Conservation (phyloP, 2,113 vertebrate genomes). For the Cacatua alba region DNA sequence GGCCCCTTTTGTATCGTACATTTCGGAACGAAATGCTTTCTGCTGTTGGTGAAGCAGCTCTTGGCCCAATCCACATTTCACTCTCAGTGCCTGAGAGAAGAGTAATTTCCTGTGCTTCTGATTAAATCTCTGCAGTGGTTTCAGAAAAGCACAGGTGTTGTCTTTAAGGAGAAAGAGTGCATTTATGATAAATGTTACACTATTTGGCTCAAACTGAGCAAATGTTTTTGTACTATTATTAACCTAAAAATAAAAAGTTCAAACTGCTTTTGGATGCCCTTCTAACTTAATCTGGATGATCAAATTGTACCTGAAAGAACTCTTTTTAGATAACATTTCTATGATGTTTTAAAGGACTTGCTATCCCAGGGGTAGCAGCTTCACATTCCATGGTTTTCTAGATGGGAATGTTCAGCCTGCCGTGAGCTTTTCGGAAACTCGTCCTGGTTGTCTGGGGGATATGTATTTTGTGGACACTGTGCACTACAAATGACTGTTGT, state of each 20-base stretch:
- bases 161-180: constrained; percentile 77
- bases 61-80: constrained; percentile 63
- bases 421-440: constrained; percentile 12
- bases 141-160: constrained; percentile 69
- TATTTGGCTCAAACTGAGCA: constrained; percentile 86
- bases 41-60: constrained; percentile 39
- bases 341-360: constrained; percentile 47
- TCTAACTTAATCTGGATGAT: constrained; percentile 40
- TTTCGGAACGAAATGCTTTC: constrained; percentile 18
- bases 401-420: constrained; percentile 20
- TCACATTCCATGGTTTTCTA: constrained; percentile 58
- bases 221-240: constrained; percentile 76
- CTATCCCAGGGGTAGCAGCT: constrained; percentile 37
- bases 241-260: constrained; percentile 58
- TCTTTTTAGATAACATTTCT: constrained; percentile 51
- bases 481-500: constrained; percentile 53
- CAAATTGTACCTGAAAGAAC: constrained; percentile 38
- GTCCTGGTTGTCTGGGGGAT: constrained; percentile 7
- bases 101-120: constrained; percentile 56
- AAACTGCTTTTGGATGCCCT: constrained; percentile 57
- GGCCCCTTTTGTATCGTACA: background rate
- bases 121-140: background rate
- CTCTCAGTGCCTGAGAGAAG: constrained; percentile 64
- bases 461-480: constrained; percentile 10
- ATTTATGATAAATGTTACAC: constrained; percentile 85